phyloP scores from a whole-genome alignment of 2,113 vertebrate genomes.

The Pelmatolapia mariae region DNA sequence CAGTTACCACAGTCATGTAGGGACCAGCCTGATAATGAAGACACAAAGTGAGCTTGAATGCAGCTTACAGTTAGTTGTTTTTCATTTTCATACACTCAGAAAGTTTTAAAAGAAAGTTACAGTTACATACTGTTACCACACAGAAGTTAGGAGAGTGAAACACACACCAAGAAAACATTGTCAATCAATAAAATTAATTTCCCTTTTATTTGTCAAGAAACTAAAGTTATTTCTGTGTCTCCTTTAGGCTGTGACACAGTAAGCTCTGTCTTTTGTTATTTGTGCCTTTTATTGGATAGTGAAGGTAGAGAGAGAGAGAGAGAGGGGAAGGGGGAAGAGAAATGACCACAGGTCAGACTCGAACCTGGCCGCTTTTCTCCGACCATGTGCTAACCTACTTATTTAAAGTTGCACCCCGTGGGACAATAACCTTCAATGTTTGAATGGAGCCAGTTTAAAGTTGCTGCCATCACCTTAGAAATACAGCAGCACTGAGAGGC shows the following conservation, averaged over 20 bases:
- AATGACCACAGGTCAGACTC: no score
- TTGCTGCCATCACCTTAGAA: no score
- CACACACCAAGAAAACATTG: fast-evolving
- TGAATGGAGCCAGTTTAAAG: no score
- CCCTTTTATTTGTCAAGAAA: fast-evolving
- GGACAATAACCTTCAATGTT: no score
- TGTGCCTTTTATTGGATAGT: background rate
- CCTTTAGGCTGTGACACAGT: fast-evolving
- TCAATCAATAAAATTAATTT: background rate
- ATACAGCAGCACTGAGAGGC: no score
- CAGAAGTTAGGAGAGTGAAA: background rate
- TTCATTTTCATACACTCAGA: fast-evolving
- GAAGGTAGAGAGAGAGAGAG: background rate
- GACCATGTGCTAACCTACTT: no score
- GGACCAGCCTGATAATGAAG: background rate
- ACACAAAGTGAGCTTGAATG: background rate
- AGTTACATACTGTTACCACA: background rate
- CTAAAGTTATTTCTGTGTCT: background rate
- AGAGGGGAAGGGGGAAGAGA: no score
- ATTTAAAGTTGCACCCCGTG: no score
- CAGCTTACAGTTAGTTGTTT: background rate
- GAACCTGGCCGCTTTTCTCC: no score
- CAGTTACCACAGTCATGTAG: background rate
- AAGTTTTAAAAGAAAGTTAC: background rate
- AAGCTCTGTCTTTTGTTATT: fast-evolving